Percentiles rank a stretch among this genome's conserved stretches.
Evolutionary conservation across 2,113 vertebrate species (phyloP).

Genomic region (Phalacrocorax aristotelis): DNA sequence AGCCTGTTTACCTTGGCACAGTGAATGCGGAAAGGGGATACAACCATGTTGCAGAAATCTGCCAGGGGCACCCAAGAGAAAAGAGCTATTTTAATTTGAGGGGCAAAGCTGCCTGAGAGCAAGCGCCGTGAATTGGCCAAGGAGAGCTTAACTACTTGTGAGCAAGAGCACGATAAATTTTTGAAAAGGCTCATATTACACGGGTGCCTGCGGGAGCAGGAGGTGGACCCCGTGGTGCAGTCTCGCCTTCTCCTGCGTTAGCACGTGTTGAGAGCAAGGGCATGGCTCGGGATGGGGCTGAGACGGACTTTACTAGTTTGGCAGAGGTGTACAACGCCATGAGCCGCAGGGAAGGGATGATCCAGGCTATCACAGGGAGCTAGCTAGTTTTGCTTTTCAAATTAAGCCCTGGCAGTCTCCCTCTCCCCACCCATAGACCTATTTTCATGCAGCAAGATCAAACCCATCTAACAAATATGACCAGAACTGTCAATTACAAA

Average conservation of each 20-base stretch:
- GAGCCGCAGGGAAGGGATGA: not conserved
- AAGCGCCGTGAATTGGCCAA: not conserved
- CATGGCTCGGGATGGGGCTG: not conserved
- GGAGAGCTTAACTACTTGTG: not conserved
- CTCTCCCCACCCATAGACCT: not conserved
- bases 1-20: not conserved
- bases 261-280: not conserved
- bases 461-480: not conserved
- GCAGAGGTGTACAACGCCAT: fast-evolving
- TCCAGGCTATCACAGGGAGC: not conserved
- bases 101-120: not conserved
- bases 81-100: not conserved
- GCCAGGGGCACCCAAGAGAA: not conserved
- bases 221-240: not conserved
- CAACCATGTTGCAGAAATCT: not conserved
- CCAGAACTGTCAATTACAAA: not conserved
- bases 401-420: not conserved
- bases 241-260: not conserved
- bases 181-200: fast-evolving
- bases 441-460: not conserved
- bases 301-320: not conserved
- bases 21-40: not conserved
- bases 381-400: not conserved
- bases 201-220: not conserved
- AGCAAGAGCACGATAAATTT: not conserved